A percentile compares a stretch with the other conserved stretches of the same genome.
phyloP scores from a whole-genome alignment of 35 echinoderm and acorn worm species.

The Amphiura filiformis region DNA sequence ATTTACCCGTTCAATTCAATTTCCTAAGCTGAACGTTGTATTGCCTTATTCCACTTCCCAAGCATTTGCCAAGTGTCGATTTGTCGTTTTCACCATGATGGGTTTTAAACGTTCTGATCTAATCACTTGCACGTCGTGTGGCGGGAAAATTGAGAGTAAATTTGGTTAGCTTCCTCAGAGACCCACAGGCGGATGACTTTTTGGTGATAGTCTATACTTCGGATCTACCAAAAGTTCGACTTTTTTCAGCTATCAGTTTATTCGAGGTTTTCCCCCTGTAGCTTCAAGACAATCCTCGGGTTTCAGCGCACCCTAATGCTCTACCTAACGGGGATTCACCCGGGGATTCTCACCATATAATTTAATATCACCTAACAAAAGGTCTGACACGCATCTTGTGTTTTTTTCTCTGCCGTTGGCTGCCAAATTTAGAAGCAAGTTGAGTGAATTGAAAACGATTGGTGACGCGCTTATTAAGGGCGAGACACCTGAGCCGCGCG shows the following conservation, averaged over 20 bases:
- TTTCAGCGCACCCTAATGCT: neutral
- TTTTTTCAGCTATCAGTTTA: neutral
- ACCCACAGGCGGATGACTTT: neutral
- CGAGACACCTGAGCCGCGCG: neutral
- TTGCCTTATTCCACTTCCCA: neutral
- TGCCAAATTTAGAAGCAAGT: neutral
- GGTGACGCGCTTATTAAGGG: neutral
- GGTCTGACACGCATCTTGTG: neutral
- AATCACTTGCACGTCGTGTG: neutral
- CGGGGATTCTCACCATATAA: neutral
- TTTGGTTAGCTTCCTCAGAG: neutral
- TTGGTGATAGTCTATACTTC: neutral
- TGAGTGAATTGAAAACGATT: conserved; percentile 6
- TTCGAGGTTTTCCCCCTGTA: neutral
- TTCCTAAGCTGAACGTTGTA: neutral
- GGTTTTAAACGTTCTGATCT: conserved; percentile 7
- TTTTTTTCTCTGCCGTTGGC: neutral
- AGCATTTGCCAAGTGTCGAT: neutral
- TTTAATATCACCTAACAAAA: neutral
- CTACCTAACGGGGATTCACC: conserved; percentile 6
- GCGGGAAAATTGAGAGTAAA: neutral
- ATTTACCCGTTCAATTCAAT: conserved; percentile 2
- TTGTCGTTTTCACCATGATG: neutral
- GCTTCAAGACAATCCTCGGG: neutral
- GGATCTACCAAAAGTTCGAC: neutral